Evolutionary conservation across 2,113 vertebrate species (phyloP).

Genomic region (Peromyscus polionotus): DNA sequence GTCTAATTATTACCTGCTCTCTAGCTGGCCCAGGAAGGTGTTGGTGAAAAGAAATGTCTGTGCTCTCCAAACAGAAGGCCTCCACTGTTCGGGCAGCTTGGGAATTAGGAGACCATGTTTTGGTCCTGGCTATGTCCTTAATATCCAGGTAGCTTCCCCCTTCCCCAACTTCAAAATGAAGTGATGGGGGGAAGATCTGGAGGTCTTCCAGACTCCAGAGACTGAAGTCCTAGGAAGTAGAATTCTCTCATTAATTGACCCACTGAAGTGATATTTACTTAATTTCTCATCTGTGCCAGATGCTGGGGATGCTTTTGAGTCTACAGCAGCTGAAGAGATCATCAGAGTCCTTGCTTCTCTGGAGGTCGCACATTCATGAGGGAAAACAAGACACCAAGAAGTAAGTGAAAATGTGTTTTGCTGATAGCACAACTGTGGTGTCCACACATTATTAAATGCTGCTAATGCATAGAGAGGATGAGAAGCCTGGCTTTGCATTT

Average conservation of each 20-base stretch:
- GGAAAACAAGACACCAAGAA: not conserved
- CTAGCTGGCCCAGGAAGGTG: not conserved
- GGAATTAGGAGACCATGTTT: not conserved
- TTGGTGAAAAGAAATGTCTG: not conserved
- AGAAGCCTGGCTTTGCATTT: not conserved
- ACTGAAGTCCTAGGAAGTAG: not conserved
- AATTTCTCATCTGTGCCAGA: not conserved
- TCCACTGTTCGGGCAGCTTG: not conserved
- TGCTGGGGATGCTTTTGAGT: not conserved
- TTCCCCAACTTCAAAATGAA: not conserved
- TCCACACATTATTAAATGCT: too few relatives aligned
- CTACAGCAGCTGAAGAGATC: not conserved
- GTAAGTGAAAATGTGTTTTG: not conserved
- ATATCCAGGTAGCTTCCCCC: not conserved
- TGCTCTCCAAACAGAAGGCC: slow-evolving; percentile 3
- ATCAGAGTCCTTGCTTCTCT: not conserved
- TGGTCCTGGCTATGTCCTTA: not conserved
- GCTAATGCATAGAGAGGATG: not conserved
- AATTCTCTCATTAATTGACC: not conserved
- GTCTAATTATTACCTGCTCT: not conserved
- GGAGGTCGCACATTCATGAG: not conserved
- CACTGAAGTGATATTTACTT: not conserved
- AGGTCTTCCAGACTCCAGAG: not conserved
- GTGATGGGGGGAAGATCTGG: not conserved
- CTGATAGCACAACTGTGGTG: not conserved